Evolutionary conservation across 2,797 vertebrate species (phyloP), one percentile per base, ranked within the genome.

Genomic region (Phataginus tricuspis): DNA sequence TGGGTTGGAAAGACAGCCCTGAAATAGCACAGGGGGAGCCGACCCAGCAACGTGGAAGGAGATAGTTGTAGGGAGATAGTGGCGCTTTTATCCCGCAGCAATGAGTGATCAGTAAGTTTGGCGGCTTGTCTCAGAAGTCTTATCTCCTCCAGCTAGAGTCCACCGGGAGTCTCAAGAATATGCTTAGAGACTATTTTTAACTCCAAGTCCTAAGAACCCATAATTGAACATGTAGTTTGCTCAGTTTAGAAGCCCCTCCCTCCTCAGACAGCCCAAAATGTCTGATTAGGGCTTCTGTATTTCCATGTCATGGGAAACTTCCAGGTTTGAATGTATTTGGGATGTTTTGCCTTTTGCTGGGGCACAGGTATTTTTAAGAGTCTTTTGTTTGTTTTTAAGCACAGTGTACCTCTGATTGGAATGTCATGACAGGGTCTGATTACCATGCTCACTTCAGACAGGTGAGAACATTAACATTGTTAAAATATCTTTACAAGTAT

Each of bases 181-280:
- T 0, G 86, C 53, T 37, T 83, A 49, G 1, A 9, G 80, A 87
- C 96, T 97, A 85, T 97, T 98, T 98, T 98, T 97, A 97, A 96
- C 90, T 42, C 49, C 18, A 77, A 85, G 88, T 85, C 69, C 96
- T 37, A 0, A 45, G 96, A 93, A 95, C 61, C 78, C 94, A 51
- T 90, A 13, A 8, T 23, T 95, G 66, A 97, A 90, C 0, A 0
- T 27, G 72, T 69, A 57, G 37, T 82, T 57, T 57, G 51, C 86
- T 86, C 68, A 18, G 2, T 83, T 92, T 74, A 90, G 94, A 88
- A 94, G 74, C n/a, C 7, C 11, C 2, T 0, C 86, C 95, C 78
- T n/a, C 14, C 53, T 74, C 66, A 75, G 69, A 37, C 1, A 8
- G 16, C n/a, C 25, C 11, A 34, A 80, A 57, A 61, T 96, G 96